phyloP scores from a whole-genome alignment of 2,113 vertebrate species.

The Dissostichus mawsoni region DNA sequence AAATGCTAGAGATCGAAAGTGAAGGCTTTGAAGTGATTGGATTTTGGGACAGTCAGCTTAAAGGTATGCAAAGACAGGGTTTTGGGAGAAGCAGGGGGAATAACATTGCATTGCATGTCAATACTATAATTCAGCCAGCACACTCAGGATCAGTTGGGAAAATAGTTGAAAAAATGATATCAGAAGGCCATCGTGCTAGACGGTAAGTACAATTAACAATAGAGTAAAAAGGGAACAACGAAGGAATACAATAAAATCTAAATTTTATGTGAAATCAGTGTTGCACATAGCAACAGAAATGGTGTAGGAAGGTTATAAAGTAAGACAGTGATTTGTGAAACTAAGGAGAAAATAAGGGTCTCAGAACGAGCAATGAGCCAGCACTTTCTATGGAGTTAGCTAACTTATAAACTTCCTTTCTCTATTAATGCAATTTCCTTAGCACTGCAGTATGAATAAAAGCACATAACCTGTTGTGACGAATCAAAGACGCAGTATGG shows the following conservation, averaged over 20 bases:
- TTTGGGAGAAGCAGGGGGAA: background rate
- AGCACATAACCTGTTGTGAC: background rate
- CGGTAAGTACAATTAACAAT: background rate
- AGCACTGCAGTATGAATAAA: background rate
- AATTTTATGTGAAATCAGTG: background rate
- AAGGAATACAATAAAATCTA: too few relatives aligned
- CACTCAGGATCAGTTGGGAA: background rate
- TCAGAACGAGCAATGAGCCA: constrained; percentile 18
- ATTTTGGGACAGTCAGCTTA: background rate
- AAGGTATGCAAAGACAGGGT: background rate
- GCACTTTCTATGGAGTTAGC: background rate
- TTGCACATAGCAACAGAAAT: background rate
- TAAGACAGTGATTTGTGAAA: constrained; percentile 10
- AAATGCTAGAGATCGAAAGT: too few relatives aligned
- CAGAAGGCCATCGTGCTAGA: background rate
- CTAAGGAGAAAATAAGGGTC: constrained; percentile 14
- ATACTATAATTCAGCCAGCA: background rate
- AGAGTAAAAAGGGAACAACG: background rate
- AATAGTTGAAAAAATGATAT: background rate
- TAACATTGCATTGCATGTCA: constrained; percentile 4
- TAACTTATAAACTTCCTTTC: constrained; percentile 9
- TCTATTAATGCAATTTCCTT: background rate
- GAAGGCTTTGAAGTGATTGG: background rate
- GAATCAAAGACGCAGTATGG: background rate
- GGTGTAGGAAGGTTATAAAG: background rate